Percentiles rank a stretch among this genome's conserved stretches.
Conservation (phyloP, 2,888 invertebrate genomes). For the Drosophila acutilabella region DNA sequence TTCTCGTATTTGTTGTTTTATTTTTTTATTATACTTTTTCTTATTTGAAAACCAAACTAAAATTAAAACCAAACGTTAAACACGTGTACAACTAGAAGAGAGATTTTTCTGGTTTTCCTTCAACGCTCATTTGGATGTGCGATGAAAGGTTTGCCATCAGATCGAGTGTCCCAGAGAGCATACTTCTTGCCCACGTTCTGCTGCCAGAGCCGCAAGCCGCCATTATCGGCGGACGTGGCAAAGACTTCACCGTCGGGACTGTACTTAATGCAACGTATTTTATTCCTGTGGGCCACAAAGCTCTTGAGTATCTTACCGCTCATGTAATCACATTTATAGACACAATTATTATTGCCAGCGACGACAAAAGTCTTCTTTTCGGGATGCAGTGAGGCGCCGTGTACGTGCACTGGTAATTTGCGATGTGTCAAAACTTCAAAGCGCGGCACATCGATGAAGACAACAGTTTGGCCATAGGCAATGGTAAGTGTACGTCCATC, state of each 20-base stretch:
- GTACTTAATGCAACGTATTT: constrained; percentile 95
- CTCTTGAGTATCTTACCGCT: constrained; percentile 95
- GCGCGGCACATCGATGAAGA: constrained; percentile 89
- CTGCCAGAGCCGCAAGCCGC: constrained; percentile 97
- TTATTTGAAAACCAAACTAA: constrained; percentile 25
- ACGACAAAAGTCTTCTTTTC: constrained; percentile 95
- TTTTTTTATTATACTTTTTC: constrained; percentile 32
- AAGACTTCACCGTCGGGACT: constrained; percentile 98
- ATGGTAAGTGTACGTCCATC: constrained; percentile 94
- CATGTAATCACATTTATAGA: constrained; percentile 96
- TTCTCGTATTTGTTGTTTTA: constrained; percentile 30
- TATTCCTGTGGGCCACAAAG: constrained; percentile 97
- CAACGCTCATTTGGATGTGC: not conserved
- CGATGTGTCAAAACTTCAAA: constrained; percentile 92
- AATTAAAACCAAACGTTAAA: constrained; percentile 31
- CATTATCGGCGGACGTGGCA: constrained; percentile 97
- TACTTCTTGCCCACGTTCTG: constrained; percentile 96
- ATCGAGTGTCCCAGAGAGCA: constrained; percentile 92
- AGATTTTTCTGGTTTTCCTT: constrained; percentile 5
- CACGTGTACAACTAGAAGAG: constrained; percentile 47
- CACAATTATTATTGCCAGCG: constrained; percentile 95
- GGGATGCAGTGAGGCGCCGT: constrained; percentile 95
- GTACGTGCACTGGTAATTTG: constrained; percentile 92
- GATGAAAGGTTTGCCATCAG: not conserved
- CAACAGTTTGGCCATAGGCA: constrained; percentile 89